These are phyloP conservation scores for Etheostoma spectabile DNA, from an alignment of 2,113 vertebrate species.

Conservation along the genomic window DNA sequence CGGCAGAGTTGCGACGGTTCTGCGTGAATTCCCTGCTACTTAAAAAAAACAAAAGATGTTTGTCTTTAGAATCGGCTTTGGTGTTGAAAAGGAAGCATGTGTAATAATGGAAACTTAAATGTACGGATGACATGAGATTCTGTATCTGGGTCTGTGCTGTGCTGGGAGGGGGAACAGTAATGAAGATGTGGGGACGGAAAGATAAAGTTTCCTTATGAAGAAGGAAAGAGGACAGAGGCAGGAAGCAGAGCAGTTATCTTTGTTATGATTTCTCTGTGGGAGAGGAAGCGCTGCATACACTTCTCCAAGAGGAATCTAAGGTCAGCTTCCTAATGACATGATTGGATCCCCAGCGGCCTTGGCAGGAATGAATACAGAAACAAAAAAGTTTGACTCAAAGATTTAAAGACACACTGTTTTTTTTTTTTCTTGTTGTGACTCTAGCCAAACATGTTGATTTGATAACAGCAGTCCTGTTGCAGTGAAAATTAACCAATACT, in stretches of 20 bases:
- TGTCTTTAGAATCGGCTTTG: too few species aligned
- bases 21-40: too few species aligned
- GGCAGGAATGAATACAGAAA: slow-evolving; percentile 32
- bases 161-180: background rate
- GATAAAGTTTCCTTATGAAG: background rate
- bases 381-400: background rate
- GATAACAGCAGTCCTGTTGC: slow-evolving; percentile 10
- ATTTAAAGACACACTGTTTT: background rate
- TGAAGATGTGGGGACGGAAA: background rate
- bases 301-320: slow-evolving; percentile 4
- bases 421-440: slow-evolving; percentile 19
- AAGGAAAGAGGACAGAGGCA: background rate
- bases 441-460: slow-evolving; percentile 36
- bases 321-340: slow-evolving; percentile 45
- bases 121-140: background rate
- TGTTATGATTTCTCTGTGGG: background rate
- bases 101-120: background rate
- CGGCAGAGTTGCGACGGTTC: too few species aligned
- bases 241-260: slow-evolving; percentile 4
- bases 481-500: slow-evolving; percentile 32
- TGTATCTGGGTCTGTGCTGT: background rate
- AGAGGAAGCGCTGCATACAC: slow-evolving; percentile 8
- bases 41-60: too few species aligned
- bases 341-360: slow-evolving; percentile 31
- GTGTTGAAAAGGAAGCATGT: background rate